Conservation (phyloP, 1,140 invertebrate genomes). For the Scylla paramamosain region DNA sequence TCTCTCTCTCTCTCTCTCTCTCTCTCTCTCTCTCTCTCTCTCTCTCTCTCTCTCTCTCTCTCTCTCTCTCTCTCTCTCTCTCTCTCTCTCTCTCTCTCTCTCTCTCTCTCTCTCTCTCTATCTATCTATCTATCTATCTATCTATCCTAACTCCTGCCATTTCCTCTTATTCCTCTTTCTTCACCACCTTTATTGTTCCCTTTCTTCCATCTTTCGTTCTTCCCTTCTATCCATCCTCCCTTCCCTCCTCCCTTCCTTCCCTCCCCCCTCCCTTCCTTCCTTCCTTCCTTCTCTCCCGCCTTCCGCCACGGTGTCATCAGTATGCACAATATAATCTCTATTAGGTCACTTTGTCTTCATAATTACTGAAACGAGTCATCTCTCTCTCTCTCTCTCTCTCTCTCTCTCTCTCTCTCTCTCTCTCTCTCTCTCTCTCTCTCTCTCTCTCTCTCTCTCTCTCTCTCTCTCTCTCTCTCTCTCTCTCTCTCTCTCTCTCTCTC, state of each 20-base stretch:
- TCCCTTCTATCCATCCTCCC: neutral
- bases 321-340: conserved; percentile 24
- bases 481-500: too few species aligned
- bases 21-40: neutral
- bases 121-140: neutral
- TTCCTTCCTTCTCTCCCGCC: neutral
- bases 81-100: neutral
- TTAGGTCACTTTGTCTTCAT: conserved; percentile 22
- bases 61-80: neutral
- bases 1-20: neutral
- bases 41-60: neutral
- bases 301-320: neutral
- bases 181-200: neutral
- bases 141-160: neutral
- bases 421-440: conserved; percentile 20
- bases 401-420: conserved; percentile 18
- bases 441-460: neutral
- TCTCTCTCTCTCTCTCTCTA: neutral
- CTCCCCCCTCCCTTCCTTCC: neutral
- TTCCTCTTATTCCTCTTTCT: neutral
- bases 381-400: conserved; percentile 20
- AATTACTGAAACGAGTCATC: neutral
- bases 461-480: neutral
- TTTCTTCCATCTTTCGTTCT: neutral
- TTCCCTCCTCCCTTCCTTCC: neutral